Conservation (phyloP, 1,140 invertebrate species). For the Frieseomelitta varia region DNA sequence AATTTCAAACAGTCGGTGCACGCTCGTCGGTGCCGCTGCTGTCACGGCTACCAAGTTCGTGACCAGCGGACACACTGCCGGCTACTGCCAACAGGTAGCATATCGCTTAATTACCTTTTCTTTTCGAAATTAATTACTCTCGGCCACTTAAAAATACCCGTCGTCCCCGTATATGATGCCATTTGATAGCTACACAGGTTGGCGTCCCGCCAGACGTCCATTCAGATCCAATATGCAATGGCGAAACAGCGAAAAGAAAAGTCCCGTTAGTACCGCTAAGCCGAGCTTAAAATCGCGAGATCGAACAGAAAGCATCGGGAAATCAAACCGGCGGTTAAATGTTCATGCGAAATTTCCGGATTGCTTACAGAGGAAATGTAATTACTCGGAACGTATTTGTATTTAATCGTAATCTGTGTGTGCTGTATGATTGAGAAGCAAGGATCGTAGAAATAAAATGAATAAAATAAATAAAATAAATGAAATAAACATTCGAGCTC, state of each 20-base stretch:
- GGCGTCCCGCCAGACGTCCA: slow-evolving; percentile 49
- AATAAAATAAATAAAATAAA: too few species aligned
- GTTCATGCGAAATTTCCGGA: not conserved
- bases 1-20: slow-evolving; percentile 7
- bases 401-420: not conserved
- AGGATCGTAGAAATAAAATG: too few species aligned
- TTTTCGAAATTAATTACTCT: slow-evolving; percentile 55
- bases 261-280: slow-evolving; percentile 1
- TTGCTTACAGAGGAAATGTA: not conserved
- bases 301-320: not conserved
- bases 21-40: not conserved
- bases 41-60: slow-evolving; percentile 1
- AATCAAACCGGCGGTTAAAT: not conserved
- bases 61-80: not conserved
- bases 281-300: slow-evolving; percentile 15
- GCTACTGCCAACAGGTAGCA: slow-evolving; percentile 49
- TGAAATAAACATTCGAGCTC: too few species aligned
- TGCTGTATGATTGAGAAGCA: not conserved
- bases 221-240: slow-evolving; percentile 57
- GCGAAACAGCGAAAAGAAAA: slow-evolving; percentile 24
- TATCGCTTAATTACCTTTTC: slow-evolving; percentile 43
- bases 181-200: slow-evolving; percentile 43
- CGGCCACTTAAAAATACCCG: slow-evolving; percentile 56
- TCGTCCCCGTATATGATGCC: slow-evolving; percentile 11
- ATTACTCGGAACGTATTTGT: not conserved